Evolutionary conservation across 1,140 invertebrate species (phyloP), one percentile per base, ranked within the genome.

Genomic region (Holcopasites calliopsidis): DNA sequence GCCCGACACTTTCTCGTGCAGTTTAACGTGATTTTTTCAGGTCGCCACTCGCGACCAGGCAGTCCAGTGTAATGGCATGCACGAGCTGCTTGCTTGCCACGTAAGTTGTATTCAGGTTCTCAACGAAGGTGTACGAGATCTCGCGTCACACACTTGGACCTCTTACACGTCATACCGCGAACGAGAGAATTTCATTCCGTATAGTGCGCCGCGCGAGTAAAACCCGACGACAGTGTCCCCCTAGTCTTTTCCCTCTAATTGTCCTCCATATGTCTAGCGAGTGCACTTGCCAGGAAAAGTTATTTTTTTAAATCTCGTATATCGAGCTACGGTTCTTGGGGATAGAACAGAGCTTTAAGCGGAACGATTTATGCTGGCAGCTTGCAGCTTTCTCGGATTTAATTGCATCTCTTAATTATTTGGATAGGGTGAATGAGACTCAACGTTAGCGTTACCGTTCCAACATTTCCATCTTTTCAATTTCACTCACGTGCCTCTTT

Each of bases 1-100:
- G 61, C 72, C 85, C 85, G 85, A 87, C 85, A 88, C 85, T 87
- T 87, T 85, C 85, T 85, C 83, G 74, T 79, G 85, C 79, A 62
- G 80, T 79, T 86, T 80, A 76, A 77, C 70, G 73, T 75, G 62
- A 83, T 52, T 77, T 86, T 82, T 86, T 81, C 73, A 70, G 73
- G 71, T 60, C 71, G 69, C 47, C 75, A 71, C 65, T 83, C 70
- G 75, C 84, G 77, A 71, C 50, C 61, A 64, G 35, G 31, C 79
- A 23, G 55, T 35, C 64, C 40, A n/a, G 44, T 52, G 61, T 82
- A 85, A 84, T 83, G 54, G 81, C 69, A 84, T 84, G 82, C 81
- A 55, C 77, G 82, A 80, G 35, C 74, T 61, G 64, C 58, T 69
- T 66, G 52, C 62, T 79, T 81, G 40, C 60, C 61, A 38, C 44